Evolutionary conservation across 2,113 vertebrate species (phyloP).

Genomic region (Leptocoma aspasia): DNA sequence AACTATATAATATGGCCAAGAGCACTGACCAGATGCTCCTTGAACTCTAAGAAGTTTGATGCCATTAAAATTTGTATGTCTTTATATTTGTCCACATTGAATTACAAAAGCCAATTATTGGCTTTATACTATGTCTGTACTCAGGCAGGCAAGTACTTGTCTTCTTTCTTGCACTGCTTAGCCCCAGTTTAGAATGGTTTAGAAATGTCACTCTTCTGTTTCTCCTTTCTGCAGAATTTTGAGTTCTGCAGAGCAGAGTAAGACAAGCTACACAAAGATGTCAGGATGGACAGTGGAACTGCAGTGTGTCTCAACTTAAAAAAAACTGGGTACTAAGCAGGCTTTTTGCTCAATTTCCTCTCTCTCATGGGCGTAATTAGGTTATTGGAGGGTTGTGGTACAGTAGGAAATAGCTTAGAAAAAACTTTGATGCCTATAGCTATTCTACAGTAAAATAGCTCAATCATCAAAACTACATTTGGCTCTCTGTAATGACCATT

Average conservation of each 20-base stretch:
- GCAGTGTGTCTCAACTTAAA: not conserved
- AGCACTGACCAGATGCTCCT: rapidly evolving
- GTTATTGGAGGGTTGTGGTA: not conserved
- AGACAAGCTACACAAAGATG: not conserved
- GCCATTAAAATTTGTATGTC: not conserved
- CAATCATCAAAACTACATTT: not conserved
- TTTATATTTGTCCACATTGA: not conserved
- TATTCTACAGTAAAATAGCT: not conserved
- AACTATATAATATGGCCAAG: not conserved
- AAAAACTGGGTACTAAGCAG: rapidly evolving
- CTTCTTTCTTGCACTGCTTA: not conserved
- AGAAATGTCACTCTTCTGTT: not conserved
- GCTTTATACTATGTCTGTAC: not conserved
- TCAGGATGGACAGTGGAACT: not conserved
- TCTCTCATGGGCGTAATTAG: not conserved
- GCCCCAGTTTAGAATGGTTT: not conserved
- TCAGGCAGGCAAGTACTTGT: not conserved
- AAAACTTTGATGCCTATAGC: not conserved
- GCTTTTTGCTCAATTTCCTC: not conserved
- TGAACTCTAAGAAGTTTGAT: not conserved
- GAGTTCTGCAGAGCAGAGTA: not conserved
- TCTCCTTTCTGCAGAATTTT: not conserved
- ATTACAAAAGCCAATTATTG: not conserved
- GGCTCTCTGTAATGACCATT: not conserved
- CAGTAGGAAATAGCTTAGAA: not conserved